These are phyloP conservation scores for Heterotilapia buettikoferi DNA, from an alignment of 2,113 vertebrate species.

Conservation along the genomic window DNA sequence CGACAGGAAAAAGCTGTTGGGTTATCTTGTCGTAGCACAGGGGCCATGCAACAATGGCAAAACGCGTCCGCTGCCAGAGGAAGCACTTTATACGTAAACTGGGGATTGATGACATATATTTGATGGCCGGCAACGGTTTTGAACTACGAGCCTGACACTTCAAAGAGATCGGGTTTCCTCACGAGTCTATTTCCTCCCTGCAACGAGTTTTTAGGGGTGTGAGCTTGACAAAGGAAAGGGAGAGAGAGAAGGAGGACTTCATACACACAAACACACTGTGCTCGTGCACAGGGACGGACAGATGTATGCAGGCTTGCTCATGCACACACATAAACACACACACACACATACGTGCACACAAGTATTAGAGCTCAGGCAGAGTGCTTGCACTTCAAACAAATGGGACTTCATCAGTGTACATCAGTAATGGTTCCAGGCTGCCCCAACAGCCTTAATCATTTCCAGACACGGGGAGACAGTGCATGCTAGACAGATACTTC, in stretches of 20 bases:
- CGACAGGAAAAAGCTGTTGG: constrained; percentile 36
- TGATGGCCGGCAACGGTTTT: constrained; percentile 48
- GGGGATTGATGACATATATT: constrained; percentile 48
- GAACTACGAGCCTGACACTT: constrained; percentile 40
- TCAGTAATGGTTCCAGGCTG: constrained; percentile 83
- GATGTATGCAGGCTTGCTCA: background rate
- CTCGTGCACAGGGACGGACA: background rate
- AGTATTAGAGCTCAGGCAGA: constrained; percentile 47
- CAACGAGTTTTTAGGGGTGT: constrained; percentile 45
- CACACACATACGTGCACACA: background rate
- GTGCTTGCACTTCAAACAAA: constrained; percentile 75
- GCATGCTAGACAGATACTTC: background rate
- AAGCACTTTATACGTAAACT: constrained; percentile 43
- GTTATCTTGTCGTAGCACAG: constrained; percentile 38
- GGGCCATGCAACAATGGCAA: constrained; percentile 10
- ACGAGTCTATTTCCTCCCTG: constrained; percentile 57
- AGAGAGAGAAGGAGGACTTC: constrained; percentile 29
- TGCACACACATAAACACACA: background rate
- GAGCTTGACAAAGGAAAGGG: constrained; percentile 39
- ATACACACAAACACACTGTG: background rate
- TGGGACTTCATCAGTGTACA: constrained; percentile 81
- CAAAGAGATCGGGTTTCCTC: constrained; percentile 61
- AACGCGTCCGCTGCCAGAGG: constrained; percentile 2
- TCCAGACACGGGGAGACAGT: constrained; percentile 67
- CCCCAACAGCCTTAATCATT: constrained; percentile 76